A percentile compares a stretch with the other conserved stretches of the same genome.
phyloP scores from a whole-genome alignment of 2,797 vertebrate genomes.

The Crax fasciolata region DNA sequence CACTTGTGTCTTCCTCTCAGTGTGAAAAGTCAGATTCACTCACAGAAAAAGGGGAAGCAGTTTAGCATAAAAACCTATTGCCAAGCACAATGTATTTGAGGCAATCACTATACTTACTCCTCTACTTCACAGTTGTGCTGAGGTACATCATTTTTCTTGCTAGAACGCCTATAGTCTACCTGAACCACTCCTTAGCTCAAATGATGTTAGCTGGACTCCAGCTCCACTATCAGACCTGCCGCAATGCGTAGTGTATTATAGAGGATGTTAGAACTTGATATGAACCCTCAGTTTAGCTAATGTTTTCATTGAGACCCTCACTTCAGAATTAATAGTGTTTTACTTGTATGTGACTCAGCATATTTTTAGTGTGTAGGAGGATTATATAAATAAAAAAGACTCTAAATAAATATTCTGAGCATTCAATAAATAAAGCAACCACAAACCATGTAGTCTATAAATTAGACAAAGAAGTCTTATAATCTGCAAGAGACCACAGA shows the following conservation, averaged over 20 bases:
- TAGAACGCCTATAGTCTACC: neutral
- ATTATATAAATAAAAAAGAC: neutral
- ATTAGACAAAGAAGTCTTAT: neutral
- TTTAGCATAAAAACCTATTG: neutral
- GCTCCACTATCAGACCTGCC: neutral
- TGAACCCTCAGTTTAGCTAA: neutral
- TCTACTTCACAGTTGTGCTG: neutral
- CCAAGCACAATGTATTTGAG: neutral
- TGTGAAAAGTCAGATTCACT: neutral
- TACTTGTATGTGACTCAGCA: neutral
- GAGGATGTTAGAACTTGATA: neutral
- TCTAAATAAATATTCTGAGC: neutral
- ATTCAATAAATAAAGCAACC: conserved; percentile 7
- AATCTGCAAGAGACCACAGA: neutral
- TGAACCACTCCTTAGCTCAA: neutral
- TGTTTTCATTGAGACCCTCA: neutral
- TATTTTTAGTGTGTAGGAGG: neutral
- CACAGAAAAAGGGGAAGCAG: neutral
- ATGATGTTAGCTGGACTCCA: neutral
- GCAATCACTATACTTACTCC: neutral
- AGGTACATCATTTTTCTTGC: neutral
- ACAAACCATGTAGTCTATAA: neutral
- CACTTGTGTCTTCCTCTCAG: neutral
- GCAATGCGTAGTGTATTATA: rapidly evolving
- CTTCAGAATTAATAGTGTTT: neutral